Conservation (phyloP, 2,888 invertebrate genomes). For the Oligia strigilis region DNA sequence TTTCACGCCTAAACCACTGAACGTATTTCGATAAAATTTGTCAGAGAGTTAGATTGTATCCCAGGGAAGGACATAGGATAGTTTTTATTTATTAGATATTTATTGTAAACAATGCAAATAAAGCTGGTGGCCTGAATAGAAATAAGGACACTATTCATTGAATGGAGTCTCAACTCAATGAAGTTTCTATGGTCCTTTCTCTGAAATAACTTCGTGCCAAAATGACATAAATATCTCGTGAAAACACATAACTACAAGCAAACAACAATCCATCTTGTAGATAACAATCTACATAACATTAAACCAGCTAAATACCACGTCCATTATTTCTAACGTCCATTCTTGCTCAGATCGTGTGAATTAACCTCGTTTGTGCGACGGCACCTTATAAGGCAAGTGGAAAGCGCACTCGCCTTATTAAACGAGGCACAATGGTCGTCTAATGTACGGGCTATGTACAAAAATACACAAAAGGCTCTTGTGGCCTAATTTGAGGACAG, state of each 20-base stretch:
- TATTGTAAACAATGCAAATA: not conserved
- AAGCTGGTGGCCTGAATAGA: not conserved
- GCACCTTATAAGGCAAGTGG: slow-evolving; percentile 76
- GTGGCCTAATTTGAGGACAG: slow-evolving; percentile 64
- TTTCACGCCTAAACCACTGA: too few relatives aligned
- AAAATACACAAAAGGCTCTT: slow-evolving; percentile 65
- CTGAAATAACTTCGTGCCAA: slow-evolving; percentile 48
- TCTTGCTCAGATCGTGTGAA: slow-evolving; percentile 75
- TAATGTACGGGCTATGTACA: slow-evolving; percentile 69
- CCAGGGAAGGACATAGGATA: too few relatives aligned
- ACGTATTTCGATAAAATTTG: too few relatives aligned
- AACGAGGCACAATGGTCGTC: slow-evolving; percentile 76
- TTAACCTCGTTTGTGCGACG: slow-evolving; percentile 77
- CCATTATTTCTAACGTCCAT: slow-evolving; percentile 64
- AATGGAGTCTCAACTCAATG: slow-evolving; percentile 4
- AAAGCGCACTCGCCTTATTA: slow-evolving; percentile 80
- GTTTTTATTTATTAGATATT: not conserved
- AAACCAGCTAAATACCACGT: slow-evolving; percentile 65
- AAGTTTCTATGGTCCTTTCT: slow-evolving; percentile 21
- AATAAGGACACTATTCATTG: slow-evolving; percentile 20
- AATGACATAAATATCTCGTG: slow-evolving; percentile 54
- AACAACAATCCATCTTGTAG: slow-evolving; percentile 54
- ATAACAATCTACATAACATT: slow-evolving; percentile 61
- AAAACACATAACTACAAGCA: slow-evolving; percentile 43
- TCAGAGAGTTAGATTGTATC: too few relatives aligned